These are phyloP conservation scores for Xestia ashworthii DNA, from an alignment of 2,888 invertebrate species.

Conservation along the genomic window DNA sequence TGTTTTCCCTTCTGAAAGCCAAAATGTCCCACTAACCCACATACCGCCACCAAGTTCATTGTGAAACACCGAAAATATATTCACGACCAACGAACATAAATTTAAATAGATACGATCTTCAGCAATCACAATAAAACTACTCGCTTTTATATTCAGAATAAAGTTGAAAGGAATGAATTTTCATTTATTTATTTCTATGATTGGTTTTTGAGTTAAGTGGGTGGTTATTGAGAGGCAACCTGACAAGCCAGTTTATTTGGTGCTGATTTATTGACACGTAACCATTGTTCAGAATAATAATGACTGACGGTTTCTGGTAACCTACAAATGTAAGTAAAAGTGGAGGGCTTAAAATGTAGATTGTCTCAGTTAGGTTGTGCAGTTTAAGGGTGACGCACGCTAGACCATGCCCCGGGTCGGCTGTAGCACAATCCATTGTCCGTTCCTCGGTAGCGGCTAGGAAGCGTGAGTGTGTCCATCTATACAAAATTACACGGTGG, in stretches of 20 bases:
- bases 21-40: constrained; percentile 46
- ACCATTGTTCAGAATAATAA: constrained; percentile 5
- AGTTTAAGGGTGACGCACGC: too few relatives aligned
- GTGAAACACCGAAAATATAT: constrained; percentile 47
- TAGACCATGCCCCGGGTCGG: too few relatives aligned
- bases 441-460: too few relatives aligned
- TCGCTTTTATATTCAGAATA: constrained; percentile 40
- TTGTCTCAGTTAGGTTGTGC: too few relatives aligned
- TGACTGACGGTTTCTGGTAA: not conserved
- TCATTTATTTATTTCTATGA: constrained; percentile 24
- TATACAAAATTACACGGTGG: too few relatives aligned
- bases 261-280: constrained; percentile 68
- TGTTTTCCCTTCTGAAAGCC: not conserved
- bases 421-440: too few relatives aligned
- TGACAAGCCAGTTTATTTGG: constrained; percentile 50
- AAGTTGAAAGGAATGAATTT: constrained; percentile 30
- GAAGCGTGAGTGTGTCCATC: too few relatives aligned
- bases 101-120: constrained; percentile 58
- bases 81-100: constrained; percentile 51
- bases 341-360: not conserved
- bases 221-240: constrained; percentile 57
- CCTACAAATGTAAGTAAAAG: not conserved
- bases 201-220: constrained; percentile 39
- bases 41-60: constrained; percentile 30
- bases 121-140: constrained; percentile 49